Evolutionary conservation across 2,113 vertebrate genomes (phyloP), one percentile per base, ranked within the genome.

Genomic region (Rhea pennata): DNA sequence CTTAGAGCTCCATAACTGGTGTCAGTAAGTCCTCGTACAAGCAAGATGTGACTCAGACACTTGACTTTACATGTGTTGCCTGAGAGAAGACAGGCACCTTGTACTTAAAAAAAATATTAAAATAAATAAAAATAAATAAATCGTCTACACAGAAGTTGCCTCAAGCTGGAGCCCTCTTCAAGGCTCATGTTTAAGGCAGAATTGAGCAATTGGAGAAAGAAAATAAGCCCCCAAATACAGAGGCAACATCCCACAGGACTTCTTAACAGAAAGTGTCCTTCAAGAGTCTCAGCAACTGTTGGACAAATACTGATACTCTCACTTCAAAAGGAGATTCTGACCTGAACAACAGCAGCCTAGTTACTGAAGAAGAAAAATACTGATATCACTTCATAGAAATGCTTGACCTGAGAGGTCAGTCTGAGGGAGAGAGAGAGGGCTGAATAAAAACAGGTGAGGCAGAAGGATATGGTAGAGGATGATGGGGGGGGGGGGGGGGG

Each of bases 111-210:
- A 88, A 33, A 93, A 12, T 0, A 36, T 36, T 36, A 36, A 36
- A 36, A 36, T 36, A 36, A 36, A 36, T 67, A 26, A 86, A 96
- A 92, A 75, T 65, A 92, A 95, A 95, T 54, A 80, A 85, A 90
- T 71, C 17, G 83, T 31, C 85, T 91, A 67, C 61, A 83, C 64
- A 84, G 85, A 74, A 74, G 64, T 86, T 85, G 75, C 85, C 76
- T 93, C 72, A 77, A 88, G 85, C 42, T 2, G 40, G 33, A 94
- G 23, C 40, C 72, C 40, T 90, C 21, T 88, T 93, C 70, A 77
- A 80, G 72, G 64, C 50, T 92, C 46, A 80, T 0, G 0, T 94
- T 96, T 95, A 93, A 92, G 50, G 54, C 64, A 56, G 33, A 94
- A 83, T 54, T 31, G 64, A 95, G 31, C 7, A 86, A 58, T 36